Conservation (phyloP, 2,888 invertebrate species). For the Euproctis similis region DNA sequence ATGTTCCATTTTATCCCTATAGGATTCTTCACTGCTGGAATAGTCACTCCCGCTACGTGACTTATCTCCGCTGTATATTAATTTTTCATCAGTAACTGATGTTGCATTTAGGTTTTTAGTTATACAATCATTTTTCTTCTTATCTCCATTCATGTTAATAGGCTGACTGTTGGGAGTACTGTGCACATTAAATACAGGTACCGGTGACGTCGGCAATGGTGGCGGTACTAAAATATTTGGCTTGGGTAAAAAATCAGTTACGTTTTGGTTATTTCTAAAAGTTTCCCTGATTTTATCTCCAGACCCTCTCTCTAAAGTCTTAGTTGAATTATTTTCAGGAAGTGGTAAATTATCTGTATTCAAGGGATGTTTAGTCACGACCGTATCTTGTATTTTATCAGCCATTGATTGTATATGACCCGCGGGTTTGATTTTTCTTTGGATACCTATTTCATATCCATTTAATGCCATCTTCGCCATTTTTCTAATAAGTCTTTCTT, state of each 20-base stretch:
- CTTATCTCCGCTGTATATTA: conserved; percentile 33
- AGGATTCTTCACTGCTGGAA: conserved; percentile 43
- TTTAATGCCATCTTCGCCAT: conserved; percentile 73
- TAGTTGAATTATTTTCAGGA: conserved; percentile 48
- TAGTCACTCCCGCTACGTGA: conserved; percentile 40
- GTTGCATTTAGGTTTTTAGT: conserved; percentile 33
- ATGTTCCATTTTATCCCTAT: conserved; percentile 46
- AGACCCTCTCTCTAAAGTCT: conserved; percentile 44
- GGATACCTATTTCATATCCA: conserved; percentile 71
- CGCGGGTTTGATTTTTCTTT: conserved; percentile 70
- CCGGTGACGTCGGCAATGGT: conserved; percentile 56
- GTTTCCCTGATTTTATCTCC: conserved; percentile 57
- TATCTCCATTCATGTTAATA: conserved; percentile 23
- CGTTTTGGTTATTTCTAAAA: conserved; percentile 47
- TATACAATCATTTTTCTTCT: conserved; percentile 34
- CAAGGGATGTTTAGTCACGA: conserved; percentile 68
- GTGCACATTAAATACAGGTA: conserved; percentile 50
- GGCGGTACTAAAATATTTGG: conserved; percentile 48
- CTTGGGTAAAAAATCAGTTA: conserved; percentile 25
- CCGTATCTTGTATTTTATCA: conserved; percentile 70
- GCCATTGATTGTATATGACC: conserved; percentile 72
- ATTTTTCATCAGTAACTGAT: conserved; percentile 23
- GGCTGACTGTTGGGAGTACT: conserved; percentile 38
- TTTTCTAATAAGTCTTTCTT: conserved; percentile 67
- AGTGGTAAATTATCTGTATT: conserved; percentile 51